Evolutionary conservation across 2,888 invertebrate genomes (phyloP).

Genomic region (Eilema sororculum): DNA sequence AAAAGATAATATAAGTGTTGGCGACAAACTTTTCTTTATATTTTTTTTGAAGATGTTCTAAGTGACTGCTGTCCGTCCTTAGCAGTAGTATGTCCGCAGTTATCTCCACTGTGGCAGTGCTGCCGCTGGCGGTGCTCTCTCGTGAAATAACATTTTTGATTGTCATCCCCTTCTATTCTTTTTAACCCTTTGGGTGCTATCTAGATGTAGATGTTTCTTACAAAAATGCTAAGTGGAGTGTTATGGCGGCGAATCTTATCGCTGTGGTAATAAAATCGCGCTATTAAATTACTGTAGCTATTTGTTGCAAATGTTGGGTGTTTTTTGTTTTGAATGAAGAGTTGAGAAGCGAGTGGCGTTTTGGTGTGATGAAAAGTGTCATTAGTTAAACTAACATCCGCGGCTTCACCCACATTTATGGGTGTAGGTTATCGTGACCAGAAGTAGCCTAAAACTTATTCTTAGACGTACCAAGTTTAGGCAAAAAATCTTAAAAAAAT

Average conservation of each 20-base stretch:
- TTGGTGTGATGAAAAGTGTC: too few relatives aligned
- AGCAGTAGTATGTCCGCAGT: conserved; percentile 26
- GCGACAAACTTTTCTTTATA: too few relatives aligned
- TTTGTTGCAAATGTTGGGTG: conserved; percentile 15
- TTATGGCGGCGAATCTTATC: conserved; percentile 33
- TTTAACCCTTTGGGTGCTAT: conserved; percentile 49
- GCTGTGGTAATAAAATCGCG: conserved; percentile 23
- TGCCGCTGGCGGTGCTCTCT: conserved; percentile 50
- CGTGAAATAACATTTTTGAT: conserved; percentile 65
- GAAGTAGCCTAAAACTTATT: too few relatives aligned
- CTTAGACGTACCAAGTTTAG: too few relatives aligned
- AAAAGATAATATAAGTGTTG: too few relatives aligned
- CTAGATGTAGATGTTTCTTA: conserved; percentile 45
- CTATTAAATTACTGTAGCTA: conserved; percentile 20
- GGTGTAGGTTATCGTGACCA: too few relatives aligned
- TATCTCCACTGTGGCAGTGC: conserved; percentile 37
- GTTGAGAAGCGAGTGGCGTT: neutral
- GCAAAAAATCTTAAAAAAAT: too few relatives aligned
- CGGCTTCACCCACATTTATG: too few relatives aligned
- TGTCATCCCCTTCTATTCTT: conserved; percentile 56
- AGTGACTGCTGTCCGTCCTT: neutral
- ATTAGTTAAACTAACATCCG: too few relatives aligned
- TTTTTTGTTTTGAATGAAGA: neutral
- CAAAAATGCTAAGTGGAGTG: conserved; percentile 49
- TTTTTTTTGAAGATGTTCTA: too few relatives aligned